Percentiles rank a stretch among this genome's conserved stretches.
phyloP scores from a whole-genome alignment of 2,113 vertebrate genomes.

The Pseudorectes ferrugineus region DNA sequence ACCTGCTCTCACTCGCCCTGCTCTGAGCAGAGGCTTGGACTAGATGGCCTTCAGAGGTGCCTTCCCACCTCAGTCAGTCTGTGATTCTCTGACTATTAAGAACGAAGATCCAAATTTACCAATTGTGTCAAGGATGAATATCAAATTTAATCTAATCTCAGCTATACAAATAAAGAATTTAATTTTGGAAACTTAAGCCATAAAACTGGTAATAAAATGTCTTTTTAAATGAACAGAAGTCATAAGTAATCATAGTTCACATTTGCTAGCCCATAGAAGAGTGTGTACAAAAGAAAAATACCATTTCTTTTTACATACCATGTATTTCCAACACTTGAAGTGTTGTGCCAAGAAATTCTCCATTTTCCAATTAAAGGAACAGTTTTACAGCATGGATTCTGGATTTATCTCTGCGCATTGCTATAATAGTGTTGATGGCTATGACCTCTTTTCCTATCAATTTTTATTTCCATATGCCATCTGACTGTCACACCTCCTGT shows the following conservation, averaged over 20 bases:
- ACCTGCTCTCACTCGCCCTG: background rate
- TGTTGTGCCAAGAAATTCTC: background rate
- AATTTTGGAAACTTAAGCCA: background rate
- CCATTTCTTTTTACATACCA: background rate
- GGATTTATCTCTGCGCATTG: background rate
- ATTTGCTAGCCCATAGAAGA: background rate
- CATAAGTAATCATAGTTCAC: background rate
- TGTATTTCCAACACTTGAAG: background rate
- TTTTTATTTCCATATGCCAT: background rate
- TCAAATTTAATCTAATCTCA: background rate
- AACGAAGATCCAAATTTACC: background rate
- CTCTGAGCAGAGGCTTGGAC: background rate
- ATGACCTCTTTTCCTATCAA: background rate
- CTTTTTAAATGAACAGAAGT: background rate
- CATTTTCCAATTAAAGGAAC: background rate
- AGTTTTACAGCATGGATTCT: background rate
- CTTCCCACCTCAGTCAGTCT: background rate
- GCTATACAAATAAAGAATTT: background rate
- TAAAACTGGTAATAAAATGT: background rate
- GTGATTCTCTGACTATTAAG: background rate
- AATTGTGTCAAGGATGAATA: background rate
- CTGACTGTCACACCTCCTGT: background rate
- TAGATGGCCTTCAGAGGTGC: background rate
- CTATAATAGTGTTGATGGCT: background rate
- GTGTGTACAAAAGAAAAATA: background rate